Base-by-base conservation (phyloP, 2,797 vertebrate species). In the Halcyon leucocephala region DNA sequence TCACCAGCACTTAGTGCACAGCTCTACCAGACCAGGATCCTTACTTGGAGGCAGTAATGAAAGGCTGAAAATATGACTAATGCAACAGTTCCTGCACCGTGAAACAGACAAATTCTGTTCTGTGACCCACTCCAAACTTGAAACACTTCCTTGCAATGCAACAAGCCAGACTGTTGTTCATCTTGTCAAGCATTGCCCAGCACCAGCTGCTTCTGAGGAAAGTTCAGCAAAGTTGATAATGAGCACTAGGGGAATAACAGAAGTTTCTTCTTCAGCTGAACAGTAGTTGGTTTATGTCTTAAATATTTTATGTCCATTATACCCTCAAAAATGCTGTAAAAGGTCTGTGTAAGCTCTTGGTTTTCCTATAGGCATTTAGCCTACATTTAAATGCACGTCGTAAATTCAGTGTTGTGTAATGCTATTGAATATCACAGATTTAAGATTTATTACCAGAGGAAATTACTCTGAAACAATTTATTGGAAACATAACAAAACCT, bases 381-480 rank as follows among this genome's bases (percentile, higher is more conserved):
- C 73, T 86, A 18, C 19, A 35, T 70, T 86, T 71, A 89, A 97
- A 78, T 54, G 52, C 84, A n/a, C 35, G 14, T 5, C 46, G 67
- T 46, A 90, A 83, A 85, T 76, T 44, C 39, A 94, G 33, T 28
- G 35, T 44, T 88, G 18, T 69, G 51, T 37, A 71, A 64, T 71
- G 65, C 21, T 86, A 58, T 94, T 52, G 94, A 97, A 71, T 95
- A 96, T 93, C 82, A 95, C 44, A 93, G 87, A 85, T 81, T 94
- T 90, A 92, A 96, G 86, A 97, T 97, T 94, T 97, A 95, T 95
- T 90, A 72, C 69, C 78, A 54, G 69, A 96, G 87, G 81, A 97
- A 97, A 97, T 95, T 93, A 52, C 57, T 81, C 58, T 96, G 91
- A 74, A 97, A 80, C 94, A 91, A 84, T 66, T 93, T 97, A 93